These are phyloP conservation scores for Keiferia lycopersicella DNA, from an alignment of 2,888 invertebrate genomes.

Conservation along the genomic window DNA sequence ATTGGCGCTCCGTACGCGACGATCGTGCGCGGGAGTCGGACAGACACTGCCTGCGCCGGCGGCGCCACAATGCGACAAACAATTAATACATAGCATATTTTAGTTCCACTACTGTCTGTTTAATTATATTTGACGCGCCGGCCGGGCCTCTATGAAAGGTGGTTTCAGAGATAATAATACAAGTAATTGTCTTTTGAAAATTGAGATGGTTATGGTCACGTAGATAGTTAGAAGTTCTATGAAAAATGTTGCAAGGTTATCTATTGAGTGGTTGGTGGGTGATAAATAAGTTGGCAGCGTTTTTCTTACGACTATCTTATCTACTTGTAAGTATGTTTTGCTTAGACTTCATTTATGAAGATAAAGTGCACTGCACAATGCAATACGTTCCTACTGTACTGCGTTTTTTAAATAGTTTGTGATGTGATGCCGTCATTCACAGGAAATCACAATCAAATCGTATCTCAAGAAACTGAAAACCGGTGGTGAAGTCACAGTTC, in stretches of 20 bases:
- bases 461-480: no score
- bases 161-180: not conserved
- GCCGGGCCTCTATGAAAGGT: constrained; percentile 11
- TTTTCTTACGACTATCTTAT: no score
- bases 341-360: no score
- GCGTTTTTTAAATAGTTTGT: no score
- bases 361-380: no score
- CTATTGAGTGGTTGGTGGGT: not conserved
- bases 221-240: not conserved
- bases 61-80: constrained; percentile 21
- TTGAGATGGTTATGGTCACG: not conserved
- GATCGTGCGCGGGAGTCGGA: not conserved
- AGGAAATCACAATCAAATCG: no score
- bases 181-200: not conserved
- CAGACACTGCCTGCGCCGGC: constrained; percentile 14
- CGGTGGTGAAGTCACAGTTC: no score
- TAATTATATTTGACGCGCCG: constrained; percentile 25
- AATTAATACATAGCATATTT: constrained; percentile 26
- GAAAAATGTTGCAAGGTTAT: not conserved
- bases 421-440: no score
- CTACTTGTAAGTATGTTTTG: no score
- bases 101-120: constrained; percentile 23
- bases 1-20: not conserved
- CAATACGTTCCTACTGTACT: no score
- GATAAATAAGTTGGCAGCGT: not conserved